Conservation (phyloP, 2,797 vertebrate species). For the Delichon dasypus region DNA sequence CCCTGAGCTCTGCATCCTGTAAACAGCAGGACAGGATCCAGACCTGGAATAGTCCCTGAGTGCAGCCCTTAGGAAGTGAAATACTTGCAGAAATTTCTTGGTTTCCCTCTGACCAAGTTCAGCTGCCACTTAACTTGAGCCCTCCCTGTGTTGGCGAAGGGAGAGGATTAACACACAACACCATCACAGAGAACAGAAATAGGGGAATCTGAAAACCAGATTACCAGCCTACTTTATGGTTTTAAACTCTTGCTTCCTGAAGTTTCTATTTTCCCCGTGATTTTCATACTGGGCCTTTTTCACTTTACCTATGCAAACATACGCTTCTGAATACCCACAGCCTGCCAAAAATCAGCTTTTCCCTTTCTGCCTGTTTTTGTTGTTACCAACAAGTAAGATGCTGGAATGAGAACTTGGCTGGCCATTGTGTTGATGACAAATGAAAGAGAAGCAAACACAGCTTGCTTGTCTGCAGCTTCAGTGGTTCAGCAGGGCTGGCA, state of each 20-base stretch:
- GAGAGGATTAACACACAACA: not conserved
- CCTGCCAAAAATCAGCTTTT: not conserved
- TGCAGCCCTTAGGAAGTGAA: not conserved
- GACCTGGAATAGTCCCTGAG: not conserved
- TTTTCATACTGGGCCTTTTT: not conserved
- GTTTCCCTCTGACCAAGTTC: not conserved
- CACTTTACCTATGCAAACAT: not conserved
- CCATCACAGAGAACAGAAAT: not conserved
- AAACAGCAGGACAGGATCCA: not conserved
- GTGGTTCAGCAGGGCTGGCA: constrained; percentile 40
- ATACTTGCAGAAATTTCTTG: not conserved
- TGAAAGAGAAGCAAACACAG: constrained; percentile 50
- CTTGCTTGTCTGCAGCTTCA: constrained; percentile 58
- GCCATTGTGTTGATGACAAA: constrained; percentile 51
- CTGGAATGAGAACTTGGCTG: constrained; percentile 51
- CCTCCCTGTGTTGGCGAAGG: not conserved
- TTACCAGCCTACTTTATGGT: not conserved
- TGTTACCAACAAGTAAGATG: constrained; percentile 21
- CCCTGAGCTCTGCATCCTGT: not conserved
- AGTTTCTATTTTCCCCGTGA: not conserved
- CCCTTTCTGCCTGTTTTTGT: constrained; percentile 22
- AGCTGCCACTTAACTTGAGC: not conserved
- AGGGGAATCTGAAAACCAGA: not conserved
- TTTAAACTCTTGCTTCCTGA: not conserved
- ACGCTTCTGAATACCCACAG: not conserved